Base-by-base conservation (phyloP, 2,888 invertebrate species). In the Drosophila fulvimacula region DNA sequence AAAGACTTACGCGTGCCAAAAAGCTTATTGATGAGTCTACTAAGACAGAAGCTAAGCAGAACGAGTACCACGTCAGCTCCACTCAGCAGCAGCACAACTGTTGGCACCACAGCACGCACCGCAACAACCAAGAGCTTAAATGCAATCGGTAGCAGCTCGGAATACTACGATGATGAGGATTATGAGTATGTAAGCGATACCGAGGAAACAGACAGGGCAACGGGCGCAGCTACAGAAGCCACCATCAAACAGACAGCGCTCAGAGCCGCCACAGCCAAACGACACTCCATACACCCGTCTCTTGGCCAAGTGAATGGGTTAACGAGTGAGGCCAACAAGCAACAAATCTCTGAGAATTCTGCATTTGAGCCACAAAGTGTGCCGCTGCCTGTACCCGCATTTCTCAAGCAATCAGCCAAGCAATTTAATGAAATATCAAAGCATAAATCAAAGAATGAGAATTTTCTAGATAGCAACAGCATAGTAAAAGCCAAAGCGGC, bases 251-350 rank as follows among this genome's bases (percentile, higher is more conserved):
- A 73, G 68, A 66, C 55, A 59, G 30, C 60, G 17, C 24, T 57
- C 17, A 69, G 38, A 11, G 17, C 69, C 34, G 59, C 56, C 32
- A 65, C 63, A 9, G 41, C 61, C 49, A 80, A 80, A 21, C 62
- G 80, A 21, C 79, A 79, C 58, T 69, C 79, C 17, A 51, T 68
- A 49, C 59, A 57, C 21, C 75, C 65, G 42, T 17, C 63, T 1
- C 36, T 42, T 3, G 3, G 2, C 21, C 21, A 75, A 62, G 75
- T 59, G 51, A 62, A 57, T 27, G 67, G 72, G 70, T 70, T 82
- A 82, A 83, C 81, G 81, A 83, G 68, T 46, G 17, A 48, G 72
- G 62, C 55, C 60, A 77, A 63, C 11, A 32, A 46, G 53, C 73
- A 62, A 46, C 42, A 44, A 49, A 55, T 32, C 24, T 13, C 30